phyloP scores from a whole-genome alignment of 1,140 invertebrate species.

The Meloidogyne hapla region DNA sequence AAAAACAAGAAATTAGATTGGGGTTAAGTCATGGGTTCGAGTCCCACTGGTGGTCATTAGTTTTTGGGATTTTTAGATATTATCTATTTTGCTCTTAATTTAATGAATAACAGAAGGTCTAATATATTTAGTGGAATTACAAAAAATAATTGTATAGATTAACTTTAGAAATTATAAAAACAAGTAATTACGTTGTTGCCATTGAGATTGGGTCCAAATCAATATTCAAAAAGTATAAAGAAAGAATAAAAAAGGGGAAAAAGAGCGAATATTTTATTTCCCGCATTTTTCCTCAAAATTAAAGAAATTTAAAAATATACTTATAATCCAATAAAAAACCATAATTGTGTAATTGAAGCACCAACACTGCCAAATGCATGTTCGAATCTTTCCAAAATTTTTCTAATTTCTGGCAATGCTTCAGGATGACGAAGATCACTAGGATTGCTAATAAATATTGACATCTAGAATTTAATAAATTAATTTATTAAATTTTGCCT shows the following conservation, averaged over 20 bases:
- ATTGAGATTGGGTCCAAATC: slow-evolving; percentile 68
- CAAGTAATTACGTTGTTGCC: slow-evolving; percentile 56
- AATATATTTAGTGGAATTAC: neutral
- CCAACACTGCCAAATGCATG: slow-evolving; percentile 55
- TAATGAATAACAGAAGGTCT: no score
- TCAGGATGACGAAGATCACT: slow-evolving; percentile 55
- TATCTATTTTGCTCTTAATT: neutral
- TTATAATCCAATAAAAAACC: slow-evolving; percentile 59
- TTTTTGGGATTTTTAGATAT: no score
- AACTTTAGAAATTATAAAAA: no score
- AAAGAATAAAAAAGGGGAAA: no score
- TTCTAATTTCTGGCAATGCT: slow-evolving; percentile 58
- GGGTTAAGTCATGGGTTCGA: no score
- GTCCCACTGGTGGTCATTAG: neutral
- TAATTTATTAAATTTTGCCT: no score
- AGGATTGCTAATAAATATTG: slow-evolving; percentile 61
- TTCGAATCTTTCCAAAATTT: slow-evolving; percentile 57
- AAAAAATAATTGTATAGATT: neutral
- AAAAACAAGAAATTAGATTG: no score
- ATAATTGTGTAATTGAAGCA: slow-evolving; percentile 60
- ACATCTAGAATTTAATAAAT: slow-evolving; percentile 43
- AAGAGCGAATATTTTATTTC: no score
- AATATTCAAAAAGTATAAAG: slow-evolving; percentile 64
- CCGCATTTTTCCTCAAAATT: no score
- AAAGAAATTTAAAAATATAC: no score